phyloP scores from a whole-genome alignment of 92 coral and sea anemone genomes.

The Porites divaricata region DNA sequence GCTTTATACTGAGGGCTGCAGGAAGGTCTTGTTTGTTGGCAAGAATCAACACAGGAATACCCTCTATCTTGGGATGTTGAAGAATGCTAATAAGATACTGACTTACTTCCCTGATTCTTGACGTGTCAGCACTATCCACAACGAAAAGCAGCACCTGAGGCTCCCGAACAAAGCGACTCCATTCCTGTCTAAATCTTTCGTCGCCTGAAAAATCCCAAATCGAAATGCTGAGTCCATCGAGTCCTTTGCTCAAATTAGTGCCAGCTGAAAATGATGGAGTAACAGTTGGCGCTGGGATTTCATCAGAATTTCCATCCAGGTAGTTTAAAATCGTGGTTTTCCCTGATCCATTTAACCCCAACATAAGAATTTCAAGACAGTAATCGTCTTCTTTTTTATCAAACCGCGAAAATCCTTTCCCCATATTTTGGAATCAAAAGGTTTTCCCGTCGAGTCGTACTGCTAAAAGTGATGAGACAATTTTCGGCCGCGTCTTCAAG shows the following conservation, averaged over 20 bases:
- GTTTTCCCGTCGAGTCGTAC: background rate
- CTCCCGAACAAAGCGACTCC: conserved; percentile 4
- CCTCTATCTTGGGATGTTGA: conserved; percentile 7
- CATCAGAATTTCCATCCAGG: background rate
- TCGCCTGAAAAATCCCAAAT: conserved; percentile 2
- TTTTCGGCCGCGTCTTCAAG: no score
- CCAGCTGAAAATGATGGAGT: background rate
- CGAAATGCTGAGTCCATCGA: background rate
- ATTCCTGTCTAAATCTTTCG: background rate
- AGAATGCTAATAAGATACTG: conserved; percentile 20
- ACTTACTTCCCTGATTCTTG: conserved; percentile 35
- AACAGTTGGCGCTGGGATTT: background rate
- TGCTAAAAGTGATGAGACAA: no score
- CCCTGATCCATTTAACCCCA: background rate
- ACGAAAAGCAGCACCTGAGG: conserved; percentile 37
- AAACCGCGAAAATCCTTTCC: background rate
- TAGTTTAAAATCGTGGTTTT: background rate
- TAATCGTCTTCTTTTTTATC: background rate
- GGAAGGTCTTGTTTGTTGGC: conserved; percentile 58
- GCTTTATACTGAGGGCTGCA: conserved; percentile 17
- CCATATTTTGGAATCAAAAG: background rate
- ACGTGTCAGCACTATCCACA: conserved; percentile 42
- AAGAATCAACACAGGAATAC: conserved; percentile 40
- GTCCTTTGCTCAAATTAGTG: background rate
- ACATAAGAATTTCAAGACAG: background rate